Percentiles rank a stretch among this genome's conserved stretches.
These are phyloP conservation scores for Ibidorhyncha struthersii DNA, from an alignment of 2,113 vertebrate species.

Conservation along the genomic window DNA sequence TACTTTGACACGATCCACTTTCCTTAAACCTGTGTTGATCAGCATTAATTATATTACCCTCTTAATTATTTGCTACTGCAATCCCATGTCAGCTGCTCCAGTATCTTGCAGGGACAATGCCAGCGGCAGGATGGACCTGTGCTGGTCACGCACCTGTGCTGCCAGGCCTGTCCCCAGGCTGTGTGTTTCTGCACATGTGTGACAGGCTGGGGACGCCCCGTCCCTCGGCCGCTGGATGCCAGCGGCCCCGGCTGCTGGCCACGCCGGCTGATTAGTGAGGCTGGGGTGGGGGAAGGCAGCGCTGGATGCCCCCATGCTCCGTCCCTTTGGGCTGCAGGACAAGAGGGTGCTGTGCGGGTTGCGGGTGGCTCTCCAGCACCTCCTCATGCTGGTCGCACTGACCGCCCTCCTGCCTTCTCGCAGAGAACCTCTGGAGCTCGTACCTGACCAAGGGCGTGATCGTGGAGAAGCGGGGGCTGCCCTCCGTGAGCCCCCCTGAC, in stretches of 20 bases:
- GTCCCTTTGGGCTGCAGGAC: accelerated
- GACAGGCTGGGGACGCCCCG: not conserved
- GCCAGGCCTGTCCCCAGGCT: accelerated
- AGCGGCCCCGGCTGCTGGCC: accelerated
- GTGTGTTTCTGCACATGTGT: accelerated
- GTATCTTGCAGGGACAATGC: not conserved
- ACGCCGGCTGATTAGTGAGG: too few species aligned
- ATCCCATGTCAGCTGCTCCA: conserved; percentile 39
- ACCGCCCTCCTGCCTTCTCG: not conserved
- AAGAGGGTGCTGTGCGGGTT: not conserved
- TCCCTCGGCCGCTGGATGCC: not conserved
- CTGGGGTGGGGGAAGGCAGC: not conserved
- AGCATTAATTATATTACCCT: conserved; percentile 68
- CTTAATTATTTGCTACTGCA: conserved; percentile 67
- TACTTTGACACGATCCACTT: conserved; percentile 69
- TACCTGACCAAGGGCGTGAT: conserved; percentile 90
- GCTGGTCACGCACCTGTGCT: not conserved
- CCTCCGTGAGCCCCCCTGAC: conserved; percentile 71
- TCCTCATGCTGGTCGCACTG: not conserved
- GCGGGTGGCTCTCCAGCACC: accelerated
- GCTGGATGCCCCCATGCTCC: not conserved
- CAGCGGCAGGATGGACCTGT: not conserved
- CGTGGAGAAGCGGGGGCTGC: conserved; percentile 77
- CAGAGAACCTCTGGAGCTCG: conserved; percentile 92
- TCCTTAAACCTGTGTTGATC: conserved; percentile 65